Evolutionary conservation across 2,113 vertebrate species (phyloP), one percentile per base, ranked within the genome.

Genomic region (Colinus virginianus): DNA sequence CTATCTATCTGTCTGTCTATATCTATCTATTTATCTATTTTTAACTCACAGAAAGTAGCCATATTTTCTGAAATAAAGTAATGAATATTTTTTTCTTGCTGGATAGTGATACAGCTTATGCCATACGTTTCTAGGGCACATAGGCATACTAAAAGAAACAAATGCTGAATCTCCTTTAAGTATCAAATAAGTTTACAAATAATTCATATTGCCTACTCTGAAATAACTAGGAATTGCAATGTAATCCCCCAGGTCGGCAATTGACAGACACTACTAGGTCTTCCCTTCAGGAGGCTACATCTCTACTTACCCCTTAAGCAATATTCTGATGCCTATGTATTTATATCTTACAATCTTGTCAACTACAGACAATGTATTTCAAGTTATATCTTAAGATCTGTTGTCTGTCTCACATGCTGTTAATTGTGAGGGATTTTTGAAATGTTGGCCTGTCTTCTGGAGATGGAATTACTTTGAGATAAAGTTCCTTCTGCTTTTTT

Each of bases 231-330:
- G 74, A 94, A 85, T 21, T 36, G 38, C 46, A 70, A 21, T 28
- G 0, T 42, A 49, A 78, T 82, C 82, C 63, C 79, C 81, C 85
- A 62, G 38, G 55, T 82, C 49, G 56, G 81, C 79, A 94, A 84
- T 32, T 94, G 93, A 96, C 87, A 84, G 86, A 95, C 84, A 85
- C 84, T 87, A 85, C 89, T 66, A 94, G 89, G 90, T 95, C 94
- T 94, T 85, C 49, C 59, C 68, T 93, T 85, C 71, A 92, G 68
- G 76, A 87, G 10, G 7, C 20, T 70, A 88, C 78, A 90, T 87
- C 87, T 87, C 66, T 87, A 87, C 68, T 70, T 79, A 46, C 21
- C 43, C 68, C 71, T 92, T 40, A 61, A 85, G 84, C 78, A 74
- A 66, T n/a, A 40, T 71, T 85, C 59, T 90, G 94, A 90, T 84